phyloP scores from a whole-genome alignment of 2,113 vertebrate species.

The Passer domesticus region DNA sequence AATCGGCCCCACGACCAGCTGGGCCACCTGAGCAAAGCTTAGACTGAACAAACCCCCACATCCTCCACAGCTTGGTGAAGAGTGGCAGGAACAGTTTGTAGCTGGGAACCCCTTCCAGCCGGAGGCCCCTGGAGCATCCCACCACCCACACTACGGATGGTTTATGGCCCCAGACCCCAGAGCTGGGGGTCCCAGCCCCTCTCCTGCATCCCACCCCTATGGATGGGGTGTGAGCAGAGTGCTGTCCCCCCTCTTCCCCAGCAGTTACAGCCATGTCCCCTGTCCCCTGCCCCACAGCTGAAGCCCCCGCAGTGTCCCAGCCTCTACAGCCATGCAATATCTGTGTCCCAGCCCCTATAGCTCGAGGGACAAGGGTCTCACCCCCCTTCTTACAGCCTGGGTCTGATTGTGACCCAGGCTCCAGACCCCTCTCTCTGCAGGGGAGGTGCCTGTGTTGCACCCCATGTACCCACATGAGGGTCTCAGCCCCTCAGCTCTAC shows the following conservation, averaged over 20 bases:
- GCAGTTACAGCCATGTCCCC: background rate
- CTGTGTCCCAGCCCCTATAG: background rate
- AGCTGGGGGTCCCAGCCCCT: no score
- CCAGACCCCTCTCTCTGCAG: no score
- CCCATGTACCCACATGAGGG: fast-evolving
- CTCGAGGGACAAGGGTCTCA: background rate
- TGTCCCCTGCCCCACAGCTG: background rate
- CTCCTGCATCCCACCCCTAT: background rate
- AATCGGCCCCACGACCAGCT: fast-evolving
- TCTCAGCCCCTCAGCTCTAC: background rate
- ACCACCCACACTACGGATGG: background rate
- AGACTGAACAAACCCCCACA: background rate
- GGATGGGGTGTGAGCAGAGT: background rate
- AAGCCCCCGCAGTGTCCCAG: fast-evolving
- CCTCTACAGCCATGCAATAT: fast-evolving
- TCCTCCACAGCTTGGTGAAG: background rate
- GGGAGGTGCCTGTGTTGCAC: background rate
- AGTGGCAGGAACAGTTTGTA: background rate
- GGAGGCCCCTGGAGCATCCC: background rate
- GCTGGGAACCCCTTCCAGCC: fast-evolving
- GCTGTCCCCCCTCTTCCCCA: background rate
- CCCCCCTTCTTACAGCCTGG: background rate
- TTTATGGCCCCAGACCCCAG: fast-evolving
- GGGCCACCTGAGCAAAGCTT: background rate
- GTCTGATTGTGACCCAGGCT: background rate